Conservation (phyloP, 37 sponge, comb jelly and placozoan genomes). For the Axinella damicornis region DNA sequence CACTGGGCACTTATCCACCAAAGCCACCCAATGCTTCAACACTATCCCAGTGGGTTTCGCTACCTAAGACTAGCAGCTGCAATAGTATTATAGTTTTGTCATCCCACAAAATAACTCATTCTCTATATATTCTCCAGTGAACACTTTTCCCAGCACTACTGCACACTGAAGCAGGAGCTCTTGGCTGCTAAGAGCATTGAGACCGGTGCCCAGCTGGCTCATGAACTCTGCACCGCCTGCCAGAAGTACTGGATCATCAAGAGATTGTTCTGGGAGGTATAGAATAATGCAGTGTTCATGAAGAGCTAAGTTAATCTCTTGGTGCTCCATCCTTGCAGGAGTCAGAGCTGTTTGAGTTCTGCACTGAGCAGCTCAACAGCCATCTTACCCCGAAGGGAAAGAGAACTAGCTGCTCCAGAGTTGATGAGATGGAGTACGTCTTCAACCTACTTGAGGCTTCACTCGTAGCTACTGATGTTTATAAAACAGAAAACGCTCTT, state of each 20-base stretch:
- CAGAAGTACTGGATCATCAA: constrained; percentile 53
- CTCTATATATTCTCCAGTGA: constrained; percentile 41
- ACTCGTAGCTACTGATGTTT: too few relatives aligned
- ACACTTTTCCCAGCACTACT: constrained; percentile 45
- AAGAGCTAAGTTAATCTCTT: too few relatives aligned
- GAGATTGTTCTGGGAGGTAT: constrained; percentile 68
- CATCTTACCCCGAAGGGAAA: constrained; percentile 19
- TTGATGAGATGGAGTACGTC: too few relatives aligned
- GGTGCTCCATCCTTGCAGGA: constrained; percentile 11
- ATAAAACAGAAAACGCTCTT: neutral
- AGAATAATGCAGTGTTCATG: neutral
- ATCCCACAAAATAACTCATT: neutral
- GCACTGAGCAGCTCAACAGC: constrained; percentile 7
- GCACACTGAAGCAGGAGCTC: constrained; percentile 46
- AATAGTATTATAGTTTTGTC: too few relatives aligned
- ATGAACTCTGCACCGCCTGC: constrained; percentile 65
- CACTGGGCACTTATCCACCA: too few relatives aligned
- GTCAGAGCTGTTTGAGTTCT: constrained; percentile 43
- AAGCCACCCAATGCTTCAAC: too few relatives aligned
- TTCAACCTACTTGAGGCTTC: too few relatives aligned
- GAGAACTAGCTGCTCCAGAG: too few relatives aligned
- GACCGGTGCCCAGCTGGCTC: constrained; percentile 23
- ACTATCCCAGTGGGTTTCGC: too few relatives aligned
- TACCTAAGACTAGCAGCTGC: too few relatives aligned
- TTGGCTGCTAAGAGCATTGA: constrained; percentile 31